A percentile compares a stretch with the other conserved stretches of the same genome.
Conservation (phyloP, 1,140 invertebrate species). For the Periplaneta americana region DNA sequence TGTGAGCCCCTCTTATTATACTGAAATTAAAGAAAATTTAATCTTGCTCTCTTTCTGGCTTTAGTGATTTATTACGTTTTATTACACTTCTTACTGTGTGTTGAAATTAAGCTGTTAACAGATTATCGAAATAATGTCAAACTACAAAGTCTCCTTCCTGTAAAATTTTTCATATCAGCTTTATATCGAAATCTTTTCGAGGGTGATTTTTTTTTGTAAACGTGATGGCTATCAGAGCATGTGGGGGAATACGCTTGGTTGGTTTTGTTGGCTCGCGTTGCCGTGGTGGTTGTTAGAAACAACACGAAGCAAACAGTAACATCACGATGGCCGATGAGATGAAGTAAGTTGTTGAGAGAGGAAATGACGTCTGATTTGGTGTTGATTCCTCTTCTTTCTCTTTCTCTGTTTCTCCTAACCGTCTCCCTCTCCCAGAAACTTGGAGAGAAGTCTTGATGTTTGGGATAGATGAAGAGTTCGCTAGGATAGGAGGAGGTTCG, state of each 20-base stretch:
- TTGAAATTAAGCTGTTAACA: too few species aligned
- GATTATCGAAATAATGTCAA: too few species aligned
- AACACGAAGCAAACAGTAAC: not conserved
- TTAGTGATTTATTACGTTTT: too few species aligned
- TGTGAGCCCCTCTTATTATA: too few species aligned
- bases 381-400: not conserved
- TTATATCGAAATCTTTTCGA: not conserved
- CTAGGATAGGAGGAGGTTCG: not conserved
- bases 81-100: too few species aligned
- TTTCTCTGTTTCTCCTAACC: not conserved
- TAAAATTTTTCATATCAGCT: not conserved
- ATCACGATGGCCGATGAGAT: not conserved
- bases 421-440: not conserved
- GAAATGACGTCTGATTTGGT: not conserved
- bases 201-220: not conserved
- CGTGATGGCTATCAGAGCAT: not conserved
- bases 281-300: not conserved
- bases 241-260: not conserved
- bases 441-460: not conserved
- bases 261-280: not conserved
- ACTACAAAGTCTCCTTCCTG: too few species aligned
- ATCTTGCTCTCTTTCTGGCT: too few species aligned
- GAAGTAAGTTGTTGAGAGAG: not conserved
- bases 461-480: not conserved
- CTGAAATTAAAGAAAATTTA: too few species aligned